Conservation (phyloP, 1,140 invertebrate genomes). For the Achatina immaculata region DNA sequence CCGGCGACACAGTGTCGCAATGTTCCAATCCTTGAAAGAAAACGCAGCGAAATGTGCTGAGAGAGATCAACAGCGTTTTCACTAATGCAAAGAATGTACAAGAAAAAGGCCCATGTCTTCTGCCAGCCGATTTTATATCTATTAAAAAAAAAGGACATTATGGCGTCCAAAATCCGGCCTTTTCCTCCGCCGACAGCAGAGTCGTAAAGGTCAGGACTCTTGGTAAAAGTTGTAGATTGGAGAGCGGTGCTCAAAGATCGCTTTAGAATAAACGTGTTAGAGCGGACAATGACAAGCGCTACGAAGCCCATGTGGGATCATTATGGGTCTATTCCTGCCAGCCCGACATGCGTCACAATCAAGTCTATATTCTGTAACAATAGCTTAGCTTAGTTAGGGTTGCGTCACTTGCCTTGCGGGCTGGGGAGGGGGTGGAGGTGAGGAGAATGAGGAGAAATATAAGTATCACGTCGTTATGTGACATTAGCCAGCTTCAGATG, state of each 20-base stretch:
- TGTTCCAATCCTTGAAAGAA: background rate
- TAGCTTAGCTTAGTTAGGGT: background rate
- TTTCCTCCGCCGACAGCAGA: background rate
- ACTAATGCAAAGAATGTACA: background rate
- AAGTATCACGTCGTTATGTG: no score
- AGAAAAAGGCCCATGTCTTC: background rate
- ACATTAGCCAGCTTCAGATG: no score
- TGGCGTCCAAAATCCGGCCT: background rate
- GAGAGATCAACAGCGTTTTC: background rate
- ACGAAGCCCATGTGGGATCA: background rate
- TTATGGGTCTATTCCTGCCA: background rate
- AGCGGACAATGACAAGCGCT: background rate
- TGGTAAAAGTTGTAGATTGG: background rate
- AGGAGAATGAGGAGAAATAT: no score
- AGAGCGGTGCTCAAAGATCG: background rate
- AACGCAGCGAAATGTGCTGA: background rate
- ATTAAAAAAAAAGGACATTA: background rate
- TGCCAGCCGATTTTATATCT: background rate
- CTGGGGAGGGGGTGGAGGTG: no score
- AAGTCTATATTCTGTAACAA: background rate
- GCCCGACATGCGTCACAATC: background rate
- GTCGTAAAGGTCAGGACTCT: background rate
- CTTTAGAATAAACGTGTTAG: background rate
- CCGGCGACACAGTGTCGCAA: slow-evolving; percentile 1
- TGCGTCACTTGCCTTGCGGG: no score